A percentile compares a stretch with the other conserved stretches of the same genome.
Evolutionary conservation across 2,797 vertebrate species (phyloP).

Genomic region (Babyrousa celebensis): DNA sequence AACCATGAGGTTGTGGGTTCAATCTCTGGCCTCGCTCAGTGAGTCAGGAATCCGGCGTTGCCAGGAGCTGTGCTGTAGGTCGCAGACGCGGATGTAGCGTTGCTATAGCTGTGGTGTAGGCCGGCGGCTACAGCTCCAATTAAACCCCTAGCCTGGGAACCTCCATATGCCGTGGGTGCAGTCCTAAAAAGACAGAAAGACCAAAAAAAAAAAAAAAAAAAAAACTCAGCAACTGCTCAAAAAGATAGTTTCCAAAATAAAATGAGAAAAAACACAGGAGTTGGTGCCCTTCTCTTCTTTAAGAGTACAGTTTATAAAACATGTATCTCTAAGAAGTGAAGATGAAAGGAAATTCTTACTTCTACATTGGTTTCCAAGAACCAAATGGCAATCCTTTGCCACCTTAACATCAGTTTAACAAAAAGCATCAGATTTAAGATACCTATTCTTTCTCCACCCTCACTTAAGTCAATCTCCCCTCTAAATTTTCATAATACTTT

Average conservation of each 20-base stretch:
- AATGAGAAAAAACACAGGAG: not conserved
- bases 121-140: too few species aligned
- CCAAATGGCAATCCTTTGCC: not conserved
- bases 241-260: not conserved
- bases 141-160: too few species aligned
- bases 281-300: not conserved
- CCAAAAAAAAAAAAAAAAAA: too few species aligned
- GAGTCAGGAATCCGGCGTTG: too few species aligned
- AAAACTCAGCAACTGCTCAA: not conserved
- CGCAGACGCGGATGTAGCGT: too few species aligned
- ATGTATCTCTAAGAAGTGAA: not conserved
- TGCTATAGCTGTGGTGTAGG: too few species aligned
- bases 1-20: too few species aligned
- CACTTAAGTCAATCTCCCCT: not conserved
- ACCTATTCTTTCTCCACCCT: not conserved
- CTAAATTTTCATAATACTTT: not conserved
- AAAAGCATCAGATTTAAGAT: not conserved
- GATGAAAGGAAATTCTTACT: not conserved
- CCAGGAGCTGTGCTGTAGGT: too few species aligned
- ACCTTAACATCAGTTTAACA: not conserved
- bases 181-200: too few species aligned
- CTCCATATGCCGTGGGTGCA: too few species aligned
- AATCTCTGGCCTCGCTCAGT: too few species aligned
- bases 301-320: not conserved
- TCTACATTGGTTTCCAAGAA: not conserved